Percentiles rank a stretch among this genome's conserved stretches.
Conservation (phyloP, 2,888 invertebrate genomes). For the Malachius bipustulatus region DNA sequence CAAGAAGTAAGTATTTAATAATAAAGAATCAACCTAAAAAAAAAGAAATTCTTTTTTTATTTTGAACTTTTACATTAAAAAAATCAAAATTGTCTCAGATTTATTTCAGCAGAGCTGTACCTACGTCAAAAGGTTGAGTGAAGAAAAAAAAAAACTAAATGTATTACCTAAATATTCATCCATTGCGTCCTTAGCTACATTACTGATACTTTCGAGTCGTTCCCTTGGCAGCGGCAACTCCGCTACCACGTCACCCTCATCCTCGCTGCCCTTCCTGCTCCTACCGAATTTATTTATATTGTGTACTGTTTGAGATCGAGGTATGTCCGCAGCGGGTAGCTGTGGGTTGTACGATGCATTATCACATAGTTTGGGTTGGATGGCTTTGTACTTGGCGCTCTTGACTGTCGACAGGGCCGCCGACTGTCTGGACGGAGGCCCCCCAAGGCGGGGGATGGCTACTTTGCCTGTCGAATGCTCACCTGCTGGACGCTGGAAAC, state of each 20-base stretch:
- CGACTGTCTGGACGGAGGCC: conserved; percentile 13
- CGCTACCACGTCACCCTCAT: conserved; percentile 18
- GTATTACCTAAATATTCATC: conserved; percentile 67
- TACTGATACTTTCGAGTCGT: conserved; percentile 61
- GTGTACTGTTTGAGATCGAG: conserved; percentile 32
- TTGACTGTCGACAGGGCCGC: conserved; percentile 14
- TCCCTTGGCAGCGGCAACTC: conserved; percentile 40
- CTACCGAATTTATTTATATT: conserved; percentile 25
- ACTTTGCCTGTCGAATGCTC: conserved; percentile 21
- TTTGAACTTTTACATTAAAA: too few relatives aligned
- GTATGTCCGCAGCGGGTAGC: conserved; percentile 25
- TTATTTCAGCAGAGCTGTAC: too few relatives aligned
- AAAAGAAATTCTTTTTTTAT: too few relatives aligned
- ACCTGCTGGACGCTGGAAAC: conserved; percentile 33
- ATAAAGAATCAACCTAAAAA: too few relatives aligned
- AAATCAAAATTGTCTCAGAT: too few relatives aligned
- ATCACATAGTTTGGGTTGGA: conserved; percentile 41
- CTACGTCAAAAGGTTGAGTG: too few relatives aligned
- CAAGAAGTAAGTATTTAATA: too few relatives aligned
- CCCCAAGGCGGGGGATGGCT: conserved; percentile 29
- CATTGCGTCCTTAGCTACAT: conserved; percentile 67
- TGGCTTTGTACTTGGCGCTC: conserved; percentile 40
- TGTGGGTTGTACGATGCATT: conserved; percentile 34
- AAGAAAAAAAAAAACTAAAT: too few relatives aligned
- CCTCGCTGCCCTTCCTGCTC: conserved; percentile 22